Evolutionary conservation across 1,140 invertebrate species (phyloP).

Genomic region (Acromyrmex charruanus): DNA sequence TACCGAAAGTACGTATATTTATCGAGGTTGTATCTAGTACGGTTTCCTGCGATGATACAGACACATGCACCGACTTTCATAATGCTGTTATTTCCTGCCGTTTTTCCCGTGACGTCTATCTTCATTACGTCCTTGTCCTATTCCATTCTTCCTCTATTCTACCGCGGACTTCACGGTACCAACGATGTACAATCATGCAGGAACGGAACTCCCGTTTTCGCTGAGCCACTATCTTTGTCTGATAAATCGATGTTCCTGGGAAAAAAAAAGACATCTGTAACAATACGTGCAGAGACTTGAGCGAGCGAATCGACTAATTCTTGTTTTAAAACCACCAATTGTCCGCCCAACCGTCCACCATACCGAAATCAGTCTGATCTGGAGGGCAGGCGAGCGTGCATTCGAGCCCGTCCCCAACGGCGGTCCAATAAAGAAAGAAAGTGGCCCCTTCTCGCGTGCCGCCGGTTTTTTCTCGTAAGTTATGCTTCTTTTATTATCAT

Average conservation of each 20-base stretch:
- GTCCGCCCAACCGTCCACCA: conserved; percentile 74
- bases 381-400: conserved; percentile 83
- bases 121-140: conserved; percentile 5
- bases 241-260: conserved; percentile 62
- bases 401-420: conserved; percentile 80
- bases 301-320: conserved; percentile 75
- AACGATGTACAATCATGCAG: conserved; percentile 5
- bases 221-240: conserved; percentile 57
- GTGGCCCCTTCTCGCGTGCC: conserved; percentile 85
- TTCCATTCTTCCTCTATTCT: conserved; percentile 43
- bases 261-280: conserved; percentile 59
- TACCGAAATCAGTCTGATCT: conserved; percentile 82
- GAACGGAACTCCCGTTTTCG: conserved; percentile 48
- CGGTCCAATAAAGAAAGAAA: conserved; percentile 81
- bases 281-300: conserved; percentile 74
- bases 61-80: conserved; percentile 16
- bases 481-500: conserved; percentile 87
- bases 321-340: conserved; percentile 75
- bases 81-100: background rate
- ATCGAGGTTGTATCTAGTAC: background rate
- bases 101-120: background rate
- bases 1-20: conserved; percentile 4
- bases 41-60: background rate
- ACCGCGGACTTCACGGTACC: conserved; percentile 39
- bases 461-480: conserved; percentile 86